These are phyloP conservation scores for Alaudala cheleensis DNA, from an alignment of 2,113 vertebrate genomes.

Conservation along the genomic window DNA sequence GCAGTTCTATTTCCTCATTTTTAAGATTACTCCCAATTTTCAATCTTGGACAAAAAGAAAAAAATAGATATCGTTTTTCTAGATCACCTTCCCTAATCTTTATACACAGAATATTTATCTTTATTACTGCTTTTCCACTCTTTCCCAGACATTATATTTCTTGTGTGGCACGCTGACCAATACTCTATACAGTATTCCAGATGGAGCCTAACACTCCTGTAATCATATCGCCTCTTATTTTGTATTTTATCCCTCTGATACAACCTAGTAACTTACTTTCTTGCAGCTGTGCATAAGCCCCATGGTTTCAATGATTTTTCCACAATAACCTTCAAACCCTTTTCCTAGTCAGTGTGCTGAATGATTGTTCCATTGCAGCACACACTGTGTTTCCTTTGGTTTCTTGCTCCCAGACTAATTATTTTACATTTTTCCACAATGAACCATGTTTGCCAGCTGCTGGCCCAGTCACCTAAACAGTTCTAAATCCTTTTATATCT, in stretches of 20 bases:
- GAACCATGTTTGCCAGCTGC: slow-evolving; percentile 77
- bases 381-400: slow-evolving; percentile 57
- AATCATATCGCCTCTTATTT: slow-evolving; percentile 68
- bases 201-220: slow-evolving; percentile 64
- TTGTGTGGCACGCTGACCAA: slow-evolving; percentile 42
- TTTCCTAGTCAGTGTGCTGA: slow-evolving; percentile 79
- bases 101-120: background rate
- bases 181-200: slow-evolving; percentile 45
- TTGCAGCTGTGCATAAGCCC: slow-evolving; percentile 80
- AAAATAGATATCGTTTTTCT: background rate
- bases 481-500: slow-evolving; percentile 62
- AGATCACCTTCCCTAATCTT: background rate
- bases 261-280: slow-evolving; percentile 75
- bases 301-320: slow-evolving; percentile 80
- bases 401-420: slow-evolving; percentile 81
- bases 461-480: slow-evolving; percentile 75
- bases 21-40: background rate
- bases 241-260: slow-evolving; percentile 71
- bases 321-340: slow-evolving; percentile 81
- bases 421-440: slow-evolving; percentile 83
- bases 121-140: background rate
- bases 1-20: background rate
- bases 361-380: slow-evolving; percentile 75
- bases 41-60: background rate
- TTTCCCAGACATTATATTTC: slow-evolving; percentile 21